Evolutionary conservation across 2,797 vertebrate genomes (phyloP), one percentile per base, ranked within the genome.

Genomic region (Rhabdophis nuchalis): DNA sequence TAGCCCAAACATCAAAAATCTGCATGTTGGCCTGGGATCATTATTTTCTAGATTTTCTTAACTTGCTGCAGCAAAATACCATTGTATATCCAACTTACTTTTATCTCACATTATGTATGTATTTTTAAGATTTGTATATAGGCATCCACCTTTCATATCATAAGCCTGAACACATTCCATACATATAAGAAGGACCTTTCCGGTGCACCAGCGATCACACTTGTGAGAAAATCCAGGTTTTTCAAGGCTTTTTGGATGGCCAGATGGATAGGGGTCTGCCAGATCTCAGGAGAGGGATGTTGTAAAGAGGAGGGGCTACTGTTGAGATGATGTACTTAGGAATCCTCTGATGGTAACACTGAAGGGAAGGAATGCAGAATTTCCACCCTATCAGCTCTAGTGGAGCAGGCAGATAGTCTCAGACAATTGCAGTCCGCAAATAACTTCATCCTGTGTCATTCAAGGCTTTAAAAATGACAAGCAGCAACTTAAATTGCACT

Each of bases 21-120:
- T 58, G 29, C n/a, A 68, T 90, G 85, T 56, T 53, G 27, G 46
- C 41, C 86, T 92, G 92, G 86, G 46, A 72, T 16, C 87, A 5
- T n/a, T n/a, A 54, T 94, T 93, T 92, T 85, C 90, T 23, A 14
- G 86, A 72, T 72, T 50, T 93, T 94, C 86, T 92, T 91, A 92
- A 27, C 18, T 53, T 87, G 6, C 3, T 14, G 12, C 13, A 12
- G 32, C n/a, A 29, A 36, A 54, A 57, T 77, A 29, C 25, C 1
- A 7, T 18, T 41, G 10, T 72, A 4, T 54, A 46, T 16, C 27
- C 36, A 27, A 8, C 36, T 18, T 88, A 23, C 64, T n/a, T 52
- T 60, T 36, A 16, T 53, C n/a, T 46, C 61, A 36, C 14, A 9
- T 85, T 27, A 53, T 46, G 72, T 46, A 25, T 12, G 10, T 23